phyloP scores from a whole-genome alignment of 2,113 vertebrate genomes.

The Corydoras maculifer region DNA sequence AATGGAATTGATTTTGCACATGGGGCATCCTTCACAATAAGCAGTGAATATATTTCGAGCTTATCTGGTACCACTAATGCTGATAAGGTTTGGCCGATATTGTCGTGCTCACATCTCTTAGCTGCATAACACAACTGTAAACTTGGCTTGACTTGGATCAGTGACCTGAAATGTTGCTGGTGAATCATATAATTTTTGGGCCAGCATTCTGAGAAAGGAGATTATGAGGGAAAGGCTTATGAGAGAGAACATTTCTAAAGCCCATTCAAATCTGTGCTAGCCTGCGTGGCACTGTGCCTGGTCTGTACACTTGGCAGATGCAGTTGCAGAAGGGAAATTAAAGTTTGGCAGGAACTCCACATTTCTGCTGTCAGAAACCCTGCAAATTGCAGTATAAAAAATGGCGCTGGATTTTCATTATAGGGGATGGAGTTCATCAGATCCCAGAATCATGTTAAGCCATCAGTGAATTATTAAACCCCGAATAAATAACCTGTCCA shows the following conservation, averaged over 20 bases:
- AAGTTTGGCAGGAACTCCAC: constrained; percentile 47
- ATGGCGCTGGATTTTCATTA: constrained; percentile 22
- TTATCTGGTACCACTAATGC: not conserved
- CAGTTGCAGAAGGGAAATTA: constrained; percentile 51
- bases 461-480: constrained; percentile 27
- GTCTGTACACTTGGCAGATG: constrained; percentile 39
- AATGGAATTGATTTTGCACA: not conserved
- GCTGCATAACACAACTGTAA: constrained; percentile 33
- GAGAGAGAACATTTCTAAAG: constrained; percentile 57
- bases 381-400: constrained; percentile 34
- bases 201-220: constrained; percentile 49
- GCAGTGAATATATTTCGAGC: not conserved
- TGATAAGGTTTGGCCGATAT: not conserved
- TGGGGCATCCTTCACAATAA: not conserved
- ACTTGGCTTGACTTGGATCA: constrained; percentile 36
- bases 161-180: constrained; percentile 46
- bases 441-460: constrained; percentile 18
- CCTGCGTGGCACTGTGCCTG: constrained; percentile 49
- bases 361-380: constrained; percentile 28
- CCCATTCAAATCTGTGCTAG: constrained; percentile 54
- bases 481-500: constrained; percentile 22
- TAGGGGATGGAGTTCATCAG: constrained; percentile 34
- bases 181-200: constrained; percentile 49
- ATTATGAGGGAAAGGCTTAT: constrained; percentile 56
- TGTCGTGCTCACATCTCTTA: constrained; percentile 5